A percentile compares a stretch with the other conserved stretches of the same genome.
phyloP scores from a whole-genome alignment of 1,140 invertebrate species.

The Vanessa tameamea region DNA sequence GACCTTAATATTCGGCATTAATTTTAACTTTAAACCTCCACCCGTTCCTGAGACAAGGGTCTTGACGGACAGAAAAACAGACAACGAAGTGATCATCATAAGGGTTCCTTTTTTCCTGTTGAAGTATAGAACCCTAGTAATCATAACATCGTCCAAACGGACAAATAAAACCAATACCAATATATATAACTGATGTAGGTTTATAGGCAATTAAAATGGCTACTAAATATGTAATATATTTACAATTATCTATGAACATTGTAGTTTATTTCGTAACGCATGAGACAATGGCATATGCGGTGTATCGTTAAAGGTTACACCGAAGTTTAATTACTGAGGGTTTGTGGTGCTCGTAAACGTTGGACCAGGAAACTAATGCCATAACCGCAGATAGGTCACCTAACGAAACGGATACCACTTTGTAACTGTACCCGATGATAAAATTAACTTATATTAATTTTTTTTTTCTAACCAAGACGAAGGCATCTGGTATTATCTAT shows the following conservation, averaged over 20 bases:
- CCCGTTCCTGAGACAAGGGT: no score
- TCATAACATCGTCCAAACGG: no score
- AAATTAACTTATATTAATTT: neutral
- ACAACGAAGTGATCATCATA: no score
- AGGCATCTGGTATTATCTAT: no score
- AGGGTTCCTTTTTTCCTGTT: no score
- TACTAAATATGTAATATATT: constrained; percentile 29
- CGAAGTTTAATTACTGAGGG: constrained; percentile 69
- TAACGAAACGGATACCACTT: constrained; percentile 45
- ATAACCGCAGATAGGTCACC: constrained; percentile 67
- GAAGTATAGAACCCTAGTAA: no score
- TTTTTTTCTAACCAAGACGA: neutral
- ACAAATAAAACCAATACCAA: neutral
- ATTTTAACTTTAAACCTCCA: no score
- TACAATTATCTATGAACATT: constrained; percentile 48
- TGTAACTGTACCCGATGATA: constrained; percentile 37
- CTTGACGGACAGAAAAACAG: no score
- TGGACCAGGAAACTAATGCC: constrained; percentile 64
- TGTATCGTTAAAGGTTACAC: constrained; percentile 66
- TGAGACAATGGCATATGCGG: constrained; percentile 56
- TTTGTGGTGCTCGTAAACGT: constrained; percentile 63
- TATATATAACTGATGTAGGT: constrained; percentile 17
- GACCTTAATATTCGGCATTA: no score
- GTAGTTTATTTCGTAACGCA: constrained; percentile 52
- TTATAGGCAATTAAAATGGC: constrained; percentile 17